Conservation (phyloP, 2,888 invertebrate genomes). For the Lamellibrachia columna region DNA sequence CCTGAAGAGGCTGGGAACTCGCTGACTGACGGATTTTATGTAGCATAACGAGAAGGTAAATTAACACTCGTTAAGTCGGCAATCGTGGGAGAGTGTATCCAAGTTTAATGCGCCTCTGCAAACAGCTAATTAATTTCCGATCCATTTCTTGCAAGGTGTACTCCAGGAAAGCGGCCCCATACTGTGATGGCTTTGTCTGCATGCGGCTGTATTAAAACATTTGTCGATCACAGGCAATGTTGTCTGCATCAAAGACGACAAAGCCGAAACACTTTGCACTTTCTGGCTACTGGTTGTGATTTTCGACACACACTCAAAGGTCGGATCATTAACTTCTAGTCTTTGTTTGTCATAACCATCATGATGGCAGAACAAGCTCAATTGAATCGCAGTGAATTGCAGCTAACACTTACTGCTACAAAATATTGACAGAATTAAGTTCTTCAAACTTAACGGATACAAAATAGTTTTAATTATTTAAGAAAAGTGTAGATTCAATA, state of each 20-base stretch:
- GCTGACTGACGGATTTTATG: not conserved
- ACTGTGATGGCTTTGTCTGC: not conserved
- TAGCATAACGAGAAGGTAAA: not conserved
- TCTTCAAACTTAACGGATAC: not conserved
- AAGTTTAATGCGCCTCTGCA: not conserved
- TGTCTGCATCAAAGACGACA: not conserved
- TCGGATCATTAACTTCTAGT: not conserved
- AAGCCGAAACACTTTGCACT: not conserved
- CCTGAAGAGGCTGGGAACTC: not conserved
- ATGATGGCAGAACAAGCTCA: not conserved
- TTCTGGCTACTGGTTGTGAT: not conserved
- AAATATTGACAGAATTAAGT: not conserved
- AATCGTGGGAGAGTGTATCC: not conserved
- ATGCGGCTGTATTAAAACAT: not conserved
- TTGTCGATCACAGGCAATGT: conserved; percentile 9
- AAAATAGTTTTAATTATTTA: too few species aligned
- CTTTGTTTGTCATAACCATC: not conserved
- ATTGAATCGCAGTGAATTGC: not conserved
- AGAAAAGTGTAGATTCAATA: too few species aligned
- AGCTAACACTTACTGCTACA: not conserved
- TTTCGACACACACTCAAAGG: not conserved
- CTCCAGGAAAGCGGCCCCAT: not conserved
- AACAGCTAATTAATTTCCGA: conserved; percentile 16
- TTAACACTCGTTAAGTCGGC: conserved; percentile 12
- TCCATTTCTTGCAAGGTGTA: conserved; percentile 4